phyloP scores from a whole-genome alignment of 2,888 invertebrate species.

The Phrixothrix hirtus region DNA sequence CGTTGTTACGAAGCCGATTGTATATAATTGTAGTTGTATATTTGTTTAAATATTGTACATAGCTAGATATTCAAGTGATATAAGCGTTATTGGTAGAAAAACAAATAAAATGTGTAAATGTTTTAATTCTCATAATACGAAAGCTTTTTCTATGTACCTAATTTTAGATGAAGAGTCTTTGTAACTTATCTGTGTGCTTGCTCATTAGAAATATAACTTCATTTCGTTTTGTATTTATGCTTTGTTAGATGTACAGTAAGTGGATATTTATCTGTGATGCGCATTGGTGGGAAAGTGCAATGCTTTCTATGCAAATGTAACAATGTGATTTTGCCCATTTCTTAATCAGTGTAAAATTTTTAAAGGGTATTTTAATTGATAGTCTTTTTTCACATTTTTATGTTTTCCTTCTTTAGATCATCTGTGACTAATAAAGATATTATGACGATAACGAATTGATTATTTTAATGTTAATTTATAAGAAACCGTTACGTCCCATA shows the following conservation, averaged over 20 bases:
- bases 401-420: slow-evolving; percentile 47
- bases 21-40: slow-evolving; percentile 27
- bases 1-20: slow-evolving; percentile 22
- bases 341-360: slow-evolving; percentile 53
- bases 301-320: slow-evolving; percentile 49
- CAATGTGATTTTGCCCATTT: slow-evolving; percentile 55
- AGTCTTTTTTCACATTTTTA: slow-evolving; percentile 53
- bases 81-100: slow-evolving; percentile 16
- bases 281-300: slow-evolving; percentile 55
- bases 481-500: too few species aligned
- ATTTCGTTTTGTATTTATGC: slow-evolving; percentile 27
- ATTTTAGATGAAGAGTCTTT: slow-evolving; percentile 33
- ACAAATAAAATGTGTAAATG: slow-evolving; percentile 25
- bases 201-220: slow-evolving; percentile 32
- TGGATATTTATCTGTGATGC: slow-evolving; percentile 53
- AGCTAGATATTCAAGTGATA: slow-evolving; percentile 22
- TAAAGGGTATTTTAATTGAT: slow-evolving; percentile 52
- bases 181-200: slow-evolving; percentile 46
- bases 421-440: slow-evolving; percentile 51
- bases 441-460: too few species aligned
- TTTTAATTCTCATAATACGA: slow-evolving; percentile 27
- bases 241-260: slow-evolving; percentile 28
- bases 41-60: slow-evolving; percentile 24
- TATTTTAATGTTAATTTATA: too few species aligned
- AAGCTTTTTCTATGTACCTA: slow-evolving; percentile 31